Evolutionary conservation across 2,113 vertebrate genomes (phyloP), one percentile per base, ranked within the genome.

Genomic region (Uria lomvia): DNA sequence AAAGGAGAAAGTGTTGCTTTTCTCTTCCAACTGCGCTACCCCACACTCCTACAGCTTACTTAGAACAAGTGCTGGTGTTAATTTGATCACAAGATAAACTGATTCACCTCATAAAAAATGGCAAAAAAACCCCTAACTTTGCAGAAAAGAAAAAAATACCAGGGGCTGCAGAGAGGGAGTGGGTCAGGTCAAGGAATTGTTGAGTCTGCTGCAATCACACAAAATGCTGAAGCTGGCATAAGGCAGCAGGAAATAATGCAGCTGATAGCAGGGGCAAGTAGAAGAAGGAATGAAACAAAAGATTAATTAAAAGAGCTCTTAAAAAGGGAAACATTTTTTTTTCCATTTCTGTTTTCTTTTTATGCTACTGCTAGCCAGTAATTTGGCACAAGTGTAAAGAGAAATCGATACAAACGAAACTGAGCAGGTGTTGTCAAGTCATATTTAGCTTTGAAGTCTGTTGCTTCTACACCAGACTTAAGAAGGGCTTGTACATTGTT

Each of bases 371-470:
- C 6, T 70, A 90, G 30, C 40, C 23, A 73, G 34, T 49, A 79
- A 65, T 73, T 83, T 66, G 78, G 34, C 36, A 66, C 23, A 82
- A 90, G 82, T 43, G 4, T 72, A 60, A 80, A 93, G 34, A 88
- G 5, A 90, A 93, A 76, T 50, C 52, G 68, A 42, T 75, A 52
- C 19, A 82, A 90, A 88, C 88, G 55, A 90, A 90, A 93, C 18
- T 32, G 34, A 93, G 40, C 47, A 68, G 60, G 38, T 6, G 2
- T 49, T 10, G 11, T 60, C 70, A 92, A 52, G 8, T 88, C 70
- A 50, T 72, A 75, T 65, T 78, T 88, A 72, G 45, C 65, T 91
- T 55, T 74, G 42, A 88, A 90, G 43, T 60, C 82, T 56, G 21
- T 82, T 93, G 43, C 58, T 92, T 82, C 40, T 68, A 49, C 49